A percentile compares a stretch with the other conserved stretches of the same genome.
These are phyloP conservation scores for Falcunculus frontatus DNA, from an alignment of 2,113 vertebrate species.

Conservation along the genomic window DNA sequence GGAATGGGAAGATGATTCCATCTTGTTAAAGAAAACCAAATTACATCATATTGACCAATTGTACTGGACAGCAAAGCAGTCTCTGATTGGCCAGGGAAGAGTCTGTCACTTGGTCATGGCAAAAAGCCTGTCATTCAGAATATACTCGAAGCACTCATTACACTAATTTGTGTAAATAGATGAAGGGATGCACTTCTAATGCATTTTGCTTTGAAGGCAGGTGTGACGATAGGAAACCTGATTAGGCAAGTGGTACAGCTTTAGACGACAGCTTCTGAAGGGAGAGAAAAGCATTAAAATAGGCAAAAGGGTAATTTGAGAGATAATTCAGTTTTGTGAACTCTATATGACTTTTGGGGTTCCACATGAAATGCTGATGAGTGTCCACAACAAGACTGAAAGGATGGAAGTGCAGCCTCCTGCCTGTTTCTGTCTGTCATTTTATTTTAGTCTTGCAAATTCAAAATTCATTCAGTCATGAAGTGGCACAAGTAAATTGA, in stretches of 20 bases:
- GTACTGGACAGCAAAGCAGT: neutral
- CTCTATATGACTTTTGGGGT: constrained; percentile 38
- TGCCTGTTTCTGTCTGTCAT: neutral
- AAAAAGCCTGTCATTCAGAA: neutral
- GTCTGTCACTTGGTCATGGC: neutral
- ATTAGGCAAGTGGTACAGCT: neutral
- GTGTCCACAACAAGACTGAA: neutral
- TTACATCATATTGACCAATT: neutral
- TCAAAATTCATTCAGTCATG: neutral
- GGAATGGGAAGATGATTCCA: neutral
- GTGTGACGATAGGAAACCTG: constrained; percentile 41
- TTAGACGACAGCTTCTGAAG: constrained; percentile 11
- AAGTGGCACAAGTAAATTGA: neutral
- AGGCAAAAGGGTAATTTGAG: constrained; percentile 26
- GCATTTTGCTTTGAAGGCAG: constrained; percentile 24
- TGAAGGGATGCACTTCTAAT: neutral
- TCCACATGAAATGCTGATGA: constrained; percentile 45
- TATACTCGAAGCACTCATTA: neutral
- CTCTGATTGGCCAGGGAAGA: neutral
- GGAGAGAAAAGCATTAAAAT: constrained; percentile 6
- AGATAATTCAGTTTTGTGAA: constrained; percentile 66
- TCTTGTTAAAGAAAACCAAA: constrained; percentile 7
- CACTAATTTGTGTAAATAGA: constrained; percentile 28
- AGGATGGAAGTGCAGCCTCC: neutral
- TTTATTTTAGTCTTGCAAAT: neutral